Evolutionary conservation across 2,113 vertebrate species (phyloP).

Genomic region (Pogonocichla stellata): DNA sequence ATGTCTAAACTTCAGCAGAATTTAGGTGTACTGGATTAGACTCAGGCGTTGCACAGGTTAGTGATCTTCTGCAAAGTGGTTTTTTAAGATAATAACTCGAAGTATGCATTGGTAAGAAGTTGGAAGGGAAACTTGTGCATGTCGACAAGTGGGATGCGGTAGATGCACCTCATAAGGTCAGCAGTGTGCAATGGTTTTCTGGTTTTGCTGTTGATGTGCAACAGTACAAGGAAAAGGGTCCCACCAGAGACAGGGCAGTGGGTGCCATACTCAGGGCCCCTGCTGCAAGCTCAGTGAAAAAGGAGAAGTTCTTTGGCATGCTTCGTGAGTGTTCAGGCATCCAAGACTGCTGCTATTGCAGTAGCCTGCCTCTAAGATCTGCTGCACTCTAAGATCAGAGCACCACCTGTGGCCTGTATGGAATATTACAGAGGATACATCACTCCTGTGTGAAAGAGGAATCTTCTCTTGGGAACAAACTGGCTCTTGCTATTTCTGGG

Average conservation of each 20-base stretch:
- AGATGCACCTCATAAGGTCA: neutral
- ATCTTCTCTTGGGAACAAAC: neutral
- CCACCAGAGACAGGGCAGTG: neutral
- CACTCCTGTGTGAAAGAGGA: neutral
- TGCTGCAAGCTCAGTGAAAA: neutral
- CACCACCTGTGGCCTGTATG: neutral
- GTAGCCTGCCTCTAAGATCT: neutral
- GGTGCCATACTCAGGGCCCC: neutral
- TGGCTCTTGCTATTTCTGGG: neutral
- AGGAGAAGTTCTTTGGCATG: neutral
- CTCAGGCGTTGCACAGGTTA: accelerated
- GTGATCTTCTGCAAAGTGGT: neutral
- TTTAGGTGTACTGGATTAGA: neutral
- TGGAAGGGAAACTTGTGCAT: neutral
- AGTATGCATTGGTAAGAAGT: neutral
- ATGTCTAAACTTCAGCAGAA: neutral
- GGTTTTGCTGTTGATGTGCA: neutral
- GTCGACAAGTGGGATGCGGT: neutral
- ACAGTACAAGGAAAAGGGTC: neutral
- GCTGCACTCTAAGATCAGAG: neutral
- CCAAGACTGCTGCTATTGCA: neutral
- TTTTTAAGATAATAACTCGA: neutral
- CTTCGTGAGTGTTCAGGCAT: neutral
- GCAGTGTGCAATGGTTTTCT: neutral
- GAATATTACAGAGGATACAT: neutral